Evolutionary conservation across 2,113 vertebrate species (phyloP), one percentile per base, ranked within the genome.

Genomic region (Pterocles gutturalis): DNA sequence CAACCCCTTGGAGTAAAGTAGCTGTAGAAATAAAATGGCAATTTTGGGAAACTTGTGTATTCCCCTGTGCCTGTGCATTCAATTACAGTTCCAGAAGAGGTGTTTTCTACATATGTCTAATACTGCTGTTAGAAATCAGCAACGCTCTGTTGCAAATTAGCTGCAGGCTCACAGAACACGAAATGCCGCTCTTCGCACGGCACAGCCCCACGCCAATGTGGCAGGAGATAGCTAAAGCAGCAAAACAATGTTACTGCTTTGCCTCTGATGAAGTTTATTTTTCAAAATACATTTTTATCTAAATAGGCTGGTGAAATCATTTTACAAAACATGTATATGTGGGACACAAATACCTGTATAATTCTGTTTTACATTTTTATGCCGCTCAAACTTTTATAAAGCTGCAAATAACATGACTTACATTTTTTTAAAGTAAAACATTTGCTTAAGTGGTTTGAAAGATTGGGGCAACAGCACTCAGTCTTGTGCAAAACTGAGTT

Each of bases 171-270:
- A 4, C 5, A 25, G 16, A 48, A 25, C 41, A 34, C 0, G 0
- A 38, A 57, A 24, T 0, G 2, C 70, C 26, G 38, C 43, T 41
- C 31, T 5, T 41, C 69, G 77, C 36, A 19, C 1, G 0, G 2
- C 4, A 43, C 18, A 29, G 25, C 41, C 36, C 58, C 9, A 3
- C 26, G 2, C 8, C 25, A 13, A 2, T 0, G 3, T 7, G 51
- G 9, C 14, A n/a, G 66, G 22, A 17, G 36, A 31, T 5, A 28
- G 73, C 57, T 28, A 9, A 21, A 66, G 33, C n/a, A 34, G 43
- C 34, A 54, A 34, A 31, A 1, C 46, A 46, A 8, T 3, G 1
- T 4, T 15, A 10, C 22, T 49, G 10, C 51, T 51, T 17, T 11
- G 33, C 15, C 26, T 36, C 48, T 36, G 55, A 15, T 75, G 34